phyloP scores from a whole-genome alignment of 2,113 vertebrate genomes.

The Sinocyclocheilus maitianheensis region DNA sequence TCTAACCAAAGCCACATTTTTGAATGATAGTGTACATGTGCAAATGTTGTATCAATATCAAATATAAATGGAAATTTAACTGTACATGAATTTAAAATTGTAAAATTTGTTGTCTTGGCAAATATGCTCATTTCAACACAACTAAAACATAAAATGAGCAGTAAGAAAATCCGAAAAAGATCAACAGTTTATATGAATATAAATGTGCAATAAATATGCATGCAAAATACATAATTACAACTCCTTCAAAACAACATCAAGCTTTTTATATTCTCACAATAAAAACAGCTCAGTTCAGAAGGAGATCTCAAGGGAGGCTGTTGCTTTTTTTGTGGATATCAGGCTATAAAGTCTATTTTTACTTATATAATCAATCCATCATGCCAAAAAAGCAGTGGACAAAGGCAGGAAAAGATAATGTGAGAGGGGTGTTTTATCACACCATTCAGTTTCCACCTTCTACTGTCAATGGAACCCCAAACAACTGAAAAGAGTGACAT shows the following conservation, averaged over 20 bases:
- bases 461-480: not conserved
- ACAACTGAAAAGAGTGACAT: slow-evolving; percentile 21
- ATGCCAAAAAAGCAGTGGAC: not conserved
- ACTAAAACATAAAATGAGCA: not conserved
- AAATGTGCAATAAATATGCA: not conserved
- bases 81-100: not conserved
- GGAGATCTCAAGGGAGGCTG: slow-evolving; percentile 36
- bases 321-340: slow-evolving; percentile 41
- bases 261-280: slow-evolving; percentile 12
- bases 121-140: not conserved
- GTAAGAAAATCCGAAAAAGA: not conserved
- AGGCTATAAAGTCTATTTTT: slow-evolving; percentile 54
- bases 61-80: not conserved
- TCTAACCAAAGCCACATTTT: not conserved
- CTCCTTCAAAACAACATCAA: slow-evolving; percentile 10
- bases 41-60: not conserved
- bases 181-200: not conserved
- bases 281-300: slow-evolving; percentile 36
- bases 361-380: slow-evolving; percentile 45
- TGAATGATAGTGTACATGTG: not conserved
- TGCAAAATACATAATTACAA: slow-evolving; percentile 20
- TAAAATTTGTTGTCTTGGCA: no score
- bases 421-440: slow-evolving; percentile 15
- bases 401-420: slow-evolving; percentile 2
- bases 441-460: not conserved